Percentiles rank a stretch among this genome's conserved stretches.
These are phyloP conservation scores for Lasaia peninsularis DNA, from an alignment of 1,140 invertebrate genomes.

Conservation along the genomic window DNA sequence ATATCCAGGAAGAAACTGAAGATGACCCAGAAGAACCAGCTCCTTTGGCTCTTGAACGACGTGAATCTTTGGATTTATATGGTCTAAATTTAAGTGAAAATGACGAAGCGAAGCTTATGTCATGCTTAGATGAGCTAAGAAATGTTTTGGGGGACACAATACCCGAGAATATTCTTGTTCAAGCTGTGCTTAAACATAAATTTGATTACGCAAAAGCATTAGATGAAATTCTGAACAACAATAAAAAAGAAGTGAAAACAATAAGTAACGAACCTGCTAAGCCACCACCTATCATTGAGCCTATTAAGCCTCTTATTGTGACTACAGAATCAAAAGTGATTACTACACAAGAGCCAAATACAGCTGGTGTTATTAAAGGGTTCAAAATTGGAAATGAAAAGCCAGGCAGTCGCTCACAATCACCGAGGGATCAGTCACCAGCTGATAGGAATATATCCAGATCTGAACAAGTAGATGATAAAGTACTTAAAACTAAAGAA, in stretches of 20 bases:
- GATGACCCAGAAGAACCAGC: constrained; percentile 50
- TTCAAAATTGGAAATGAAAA: constrained; percentile 64
- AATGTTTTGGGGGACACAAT: constrained; percentile 88
- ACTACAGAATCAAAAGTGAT: constrained; percentile 56
- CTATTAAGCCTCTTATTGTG: constrained; percentile 48
- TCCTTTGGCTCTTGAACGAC: constrained; percentile 45
- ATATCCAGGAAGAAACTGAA: constrained; percentile 87
- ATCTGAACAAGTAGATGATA: constrained; percentile 47
- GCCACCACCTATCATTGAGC: constrained; percentile 60
- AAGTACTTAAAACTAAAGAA: constrained; percentile 65
- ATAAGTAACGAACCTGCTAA: constrained; percentile 7
- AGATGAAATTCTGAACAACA: constrained; percentile 82
- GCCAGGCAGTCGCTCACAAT: constrained; percentile 46
- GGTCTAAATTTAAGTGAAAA: constrained; percentile 79
- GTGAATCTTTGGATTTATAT: constrained; percentile 68
- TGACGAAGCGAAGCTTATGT: constrained; percentile 85
- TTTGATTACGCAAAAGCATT: constrained; percentile 86
- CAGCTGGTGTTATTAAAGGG: constrained; percentile 59
- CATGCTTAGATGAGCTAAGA: constrained; percentile 89
- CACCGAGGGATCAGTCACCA: constrained; percentile 81
- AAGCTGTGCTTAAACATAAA: constrained; percentile 74
- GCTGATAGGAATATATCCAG: constrained; percentile 73
- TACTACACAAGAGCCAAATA: constrained; percentile 52
- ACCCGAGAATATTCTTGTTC: constrained; percentile 83
- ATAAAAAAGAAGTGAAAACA: constrained; percentile 34